Base-by-base conservation (phyloP, 2,888 invertebrate genomes). In the Cyrtodaria siliqua region DNA sequence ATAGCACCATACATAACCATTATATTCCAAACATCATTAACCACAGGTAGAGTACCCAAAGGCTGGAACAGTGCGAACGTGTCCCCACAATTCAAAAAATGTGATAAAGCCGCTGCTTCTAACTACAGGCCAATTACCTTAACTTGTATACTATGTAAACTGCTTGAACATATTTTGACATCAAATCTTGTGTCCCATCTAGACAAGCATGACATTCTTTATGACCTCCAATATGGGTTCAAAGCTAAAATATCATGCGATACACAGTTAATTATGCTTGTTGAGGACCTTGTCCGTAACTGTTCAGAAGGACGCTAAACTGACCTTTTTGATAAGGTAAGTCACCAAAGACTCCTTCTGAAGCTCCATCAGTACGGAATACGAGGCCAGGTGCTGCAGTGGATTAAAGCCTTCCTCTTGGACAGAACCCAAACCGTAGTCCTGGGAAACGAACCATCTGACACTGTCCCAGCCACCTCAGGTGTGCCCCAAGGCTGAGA, bases 301-400 rank as follows among this genome's bases (percentile, higher is more conserved):
- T 20, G 20, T 4, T 2, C 4, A 20, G 50, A n/a, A 4, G 50
- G 50, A 12, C 18, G 23, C 50, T 23, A 50, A 50, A 20, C 20
- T 4, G 50, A 50, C 50, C 50, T 50, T 23, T 50, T 50, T 50
- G 18, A 50, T 23, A 23, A 50, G 50, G 50, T n/a, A 12, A 50
- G 24, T 23, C 50, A 50, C 12, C 20, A 50, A 50, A 50, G 23
- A 50, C 50, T 50, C 23, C 50, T 50, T 2, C 23, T 20, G 2
- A 50, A 50, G 23, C 50, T 50, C 18, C 20, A 50, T 50, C 18
- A 23, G 18, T 50, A 20, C 3, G 50, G 50, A 2, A 50, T 50
- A n/a, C 16, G 50, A 50, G 20, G 23, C 4, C 3, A 20, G 3
- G 23, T 3, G 3, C 23, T 20, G 18, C 18, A 50, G 2, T 50